Evolutionary conservation across 2,888 invertebrate genomes (phyloP).

Genomic region (Cephus pygmeus): DNA sequence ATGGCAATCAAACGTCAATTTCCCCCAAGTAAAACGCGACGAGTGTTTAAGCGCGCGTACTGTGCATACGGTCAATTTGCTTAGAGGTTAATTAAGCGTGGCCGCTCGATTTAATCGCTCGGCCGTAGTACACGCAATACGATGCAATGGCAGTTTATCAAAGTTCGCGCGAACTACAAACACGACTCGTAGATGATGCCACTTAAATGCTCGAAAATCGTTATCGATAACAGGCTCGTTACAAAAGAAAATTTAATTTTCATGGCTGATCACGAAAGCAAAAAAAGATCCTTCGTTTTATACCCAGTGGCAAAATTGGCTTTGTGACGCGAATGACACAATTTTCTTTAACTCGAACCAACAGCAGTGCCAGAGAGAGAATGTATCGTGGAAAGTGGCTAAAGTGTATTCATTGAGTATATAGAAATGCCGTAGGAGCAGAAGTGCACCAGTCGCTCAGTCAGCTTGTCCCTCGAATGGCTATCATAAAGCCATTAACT

Average conservation of each 20-base stretch:
- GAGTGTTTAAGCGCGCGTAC: not conserved
- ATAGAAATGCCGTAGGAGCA: constrained; percentile 6
- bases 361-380: not conserved
- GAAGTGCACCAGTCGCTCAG: constrained; percentile 31
- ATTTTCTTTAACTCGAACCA: not conserved
- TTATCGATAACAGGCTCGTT: not conserved
- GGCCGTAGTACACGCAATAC: not conserved
- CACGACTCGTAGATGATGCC: not conserved
- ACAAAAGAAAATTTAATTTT: not conserved
- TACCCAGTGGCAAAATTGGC: not conserved
- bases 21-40: not conserved
- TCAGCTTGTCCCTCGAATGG: constrained; percentile 46
- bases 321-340: not conserved
- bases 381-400: constrained; percentile 5
- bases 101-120: constrained; percentile 15
- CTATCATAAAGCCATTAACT: constrained; percentile 65
- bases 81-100: constrained; percentile 13
- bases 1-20: not conserved
- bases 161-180: not conserved
- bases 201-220: not conserved
- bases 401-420: constrained; percentile 38
- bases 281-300: not conserved
- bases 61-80: constrained; percentile 15
- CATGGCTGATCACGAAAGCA: not conserved
- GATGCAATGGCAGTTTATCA: not conserved